Evolutionary conservation across 2,888 invertebrate species (phyloP).

Genomic region (Cosmorhoe ocellata): DNA sequence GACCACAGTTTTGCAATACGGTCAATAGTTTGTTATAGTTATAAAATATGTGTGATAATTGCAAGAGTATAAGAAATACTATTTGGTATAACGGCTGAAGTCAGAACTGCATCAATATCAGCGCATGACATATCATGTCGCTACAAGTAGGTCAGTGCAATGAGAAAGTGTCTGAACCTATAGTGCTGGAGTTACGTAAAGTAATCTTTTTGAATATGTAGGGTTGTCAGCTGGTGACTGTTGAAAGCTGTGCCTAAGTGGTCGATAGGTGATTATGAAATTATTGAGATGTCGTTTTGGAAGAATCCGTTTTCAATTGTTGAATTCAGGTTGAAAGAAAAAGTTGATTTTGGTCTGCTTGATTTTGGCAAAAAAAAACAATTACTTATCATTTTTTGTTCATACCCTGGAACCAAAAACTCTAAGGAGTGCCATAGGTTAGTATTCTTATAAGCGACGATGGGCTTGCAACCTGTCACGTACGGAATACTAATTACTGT

Average conservation of each 20-base stretch:
- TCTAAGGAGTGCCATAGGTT: too few relatives aligned
- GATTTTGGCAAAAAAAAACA: neutral
- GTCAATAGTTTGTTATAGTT: too few relatives aligned
- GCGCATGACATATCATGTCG: constrained; percentile 29
- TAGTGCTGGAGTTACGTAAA: constrained; percentile 16
- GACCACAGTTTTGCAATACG: too few relatives aligned
- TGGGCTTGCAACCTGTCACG: too few relatives aligned
- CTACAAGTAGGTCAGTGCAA: constrained; percentile 30
- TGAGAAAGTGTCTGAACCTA: constrained; percentile 27
- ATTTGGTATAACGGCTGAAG: neutral
- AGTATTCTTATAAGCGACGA: too few relatives aligned
- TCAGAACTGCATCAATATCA: constrained; percentile 4
- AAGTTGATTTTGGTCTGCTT: neutral
- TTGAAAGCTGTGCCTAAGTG: constrained; percentile 8
- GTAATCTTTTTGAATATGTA: constrained; percentile 15
- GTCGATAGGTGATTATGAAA: neutral
- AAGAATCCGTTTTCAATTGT: constrained; percentile 1
- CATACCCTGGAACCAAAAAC: too few relatives aligned
- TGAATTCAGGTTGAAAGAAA: neutral
- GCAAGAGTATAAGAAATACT: too few relatives aligned
- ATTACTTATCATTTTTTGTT: too few relatives aligned
- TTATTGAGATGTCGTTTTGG: constrained; percentile 6
- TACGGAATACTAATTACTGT: too few relatives aligned
- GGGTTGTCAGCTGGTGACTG: constrained; percentile 6
- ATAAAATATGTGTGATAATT: too few relatives aligned